Conservation (phyloP, 92 coral and sea anemone genomes). For the Pocillopora meandrina region DNA sequence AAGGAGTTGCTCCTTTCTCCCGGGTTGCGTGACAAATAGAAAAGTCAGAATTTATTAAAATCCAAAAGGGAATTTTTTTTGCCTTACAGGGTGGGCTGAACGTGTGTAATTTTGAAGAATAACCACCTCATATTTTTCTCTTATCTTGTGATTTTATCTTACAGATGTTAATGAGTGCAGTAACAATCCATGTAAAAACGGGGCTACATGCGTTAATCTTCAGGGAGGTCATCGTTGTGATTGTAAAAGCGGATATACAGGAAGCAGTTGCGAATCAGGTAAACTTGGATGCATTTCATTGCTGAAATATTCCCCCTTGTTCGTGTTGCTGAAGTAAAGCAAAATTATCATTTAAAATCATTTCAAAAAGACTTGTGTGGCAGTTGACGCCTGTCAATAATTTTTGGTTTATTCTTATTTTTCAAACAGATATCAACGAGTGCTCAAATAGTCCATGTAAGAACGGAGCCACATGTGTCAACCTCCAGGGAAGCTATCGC, state of each 20-base stretch:
- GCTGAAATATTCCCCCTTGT: not conserved
- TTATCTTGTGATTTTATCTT: not conserved
- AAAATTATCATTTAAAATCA: not conserved
- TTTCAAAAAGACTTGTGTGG: not conserved
- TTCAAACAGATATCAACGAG: slow-evolving; percentile 62
- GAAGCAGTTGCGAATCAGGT: slow-evolving; percentile 58
- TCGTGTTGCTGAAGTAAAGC: too few relatives aligned
- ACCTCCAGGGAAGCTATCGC: not conserved
- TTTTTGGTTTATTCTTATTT: too few relatives aligned
- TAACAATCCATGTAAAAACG: slow-evolving; percentile 49
- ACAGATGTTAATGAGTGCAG: not conserved
- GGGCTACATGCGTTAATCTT: slow-evolving; percentile 67
- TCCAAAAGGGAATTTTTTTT: too few relatives aligned
- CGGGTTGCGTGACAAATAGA: too few relatives aligned
- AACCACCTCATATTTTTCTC: too few relatives aligned
- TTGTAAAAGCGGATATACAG: slow-evolving; percentile 63
- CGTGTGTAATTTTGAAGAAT: too few relatives aligned
- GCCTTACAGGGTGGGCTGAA: too few relatives aligned
- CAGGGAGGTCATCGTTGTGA: slow-evolving; percentile 64
- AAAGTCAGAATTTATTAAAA: too few relatives aligned
- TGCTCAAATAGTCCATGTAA: slow-evolving; percentile 47
- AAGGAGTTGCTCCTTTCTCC: too few relatives aligned
- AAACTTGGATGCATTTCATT: not conserved
- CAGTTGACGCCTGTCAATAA: not conserved
- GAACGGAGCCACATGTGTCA: not conserved